phyloP scores from a whole-genome alignment of 2,113 vertebrate species.

The Apodemus sylvaticus region DNA sequence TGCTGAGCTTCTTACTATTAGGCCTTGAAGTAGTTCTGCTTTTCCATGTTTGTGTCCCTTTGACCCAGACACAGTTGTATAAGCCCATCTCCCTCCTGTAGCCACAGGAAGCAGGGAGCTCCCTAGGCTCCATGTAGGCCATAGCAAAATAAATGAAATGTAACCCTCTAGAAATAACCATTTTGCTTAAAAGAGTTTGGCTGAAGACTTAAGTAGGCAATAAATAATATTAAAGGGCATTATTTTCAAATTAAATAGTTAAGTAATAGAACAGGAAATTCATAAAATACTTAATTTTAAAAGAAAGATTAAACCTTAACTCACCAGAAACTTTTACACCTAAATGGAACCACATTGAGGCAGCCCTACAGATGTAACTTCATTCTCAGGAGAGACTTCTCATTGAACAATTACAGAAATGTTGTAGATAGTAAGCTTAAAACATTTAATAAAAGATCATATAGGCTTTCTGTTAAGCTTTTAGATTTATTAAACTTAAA shows the following conservation, averaged over 20 bases:
- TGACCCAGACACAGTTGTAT: not conserved
- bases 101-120: not conserved
- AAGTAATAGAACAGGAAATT: not conserved
- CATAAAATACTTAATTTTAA: not conserved
- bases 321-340: not conserved
- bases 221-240: not conserved
- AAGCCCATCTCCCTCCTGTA: not conserved
- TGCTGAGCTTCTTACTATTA: not conserved
- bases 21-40: no score
- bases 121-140: no score
- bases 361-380: not conserved
- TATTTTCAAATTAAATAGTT: slow-evolving; percentile 40
- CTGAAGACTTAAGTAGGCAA: not conserved
- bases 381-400: slow-evolving; percentile 24
- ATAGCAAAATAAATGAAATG: not conserved
- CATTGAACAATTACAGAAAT: slow-evolving; percentile 48
- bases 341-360: not conserved
- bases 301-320: not conserved
- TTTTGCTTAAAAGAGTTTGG: slow-evolving; percentile 7
- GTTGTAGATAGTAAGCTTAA: slow-evolving; percentile 17
- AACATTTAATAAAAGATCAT: slow-evolving; percentile 22
- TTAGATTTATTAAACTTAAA: slow-evolving; percentile 55
- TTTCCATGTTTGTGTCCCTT: not conserved
- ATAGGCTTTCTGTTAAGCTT: not conserved
- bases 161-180: not conserved